Evolutionary conservation across 2,888 invertebrate species (phyloP).

Genomic region (Hydraecia micacea): DNA sequence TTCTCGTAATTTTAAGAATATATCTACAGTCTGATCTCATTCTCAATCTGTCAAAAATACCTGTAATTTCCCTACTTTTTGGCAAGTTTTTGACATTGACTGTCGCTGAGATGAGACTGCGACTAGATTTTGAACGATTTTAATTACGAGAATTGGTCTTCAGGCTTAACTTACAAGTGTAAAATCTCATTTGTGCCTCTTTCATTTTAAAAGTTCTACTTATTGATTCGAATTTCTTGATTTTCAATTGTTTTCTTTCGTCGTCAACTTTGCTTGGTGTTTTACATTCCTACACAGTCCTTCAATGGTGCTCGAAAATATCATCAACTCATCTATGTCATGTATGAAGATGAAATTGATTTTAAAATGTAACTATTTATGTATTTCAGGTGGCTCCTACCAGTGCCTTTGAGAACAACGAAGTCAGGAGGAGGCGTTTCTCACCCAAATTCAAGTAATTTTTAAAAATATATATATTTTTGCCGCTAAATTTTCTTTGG

Average conservation of each 20-base stretch:
- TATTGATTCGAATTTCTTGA: background rate
- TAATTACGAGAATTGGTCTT: too few species aligned
- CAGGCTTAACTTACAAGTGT: background rate
- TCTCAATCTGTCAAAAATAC: too few species aligned
- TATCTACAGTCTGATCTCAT: too few species aligned
- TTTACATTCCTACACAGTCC: background rate
- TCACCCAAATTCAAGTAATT: slow-evolving; percentile 85
- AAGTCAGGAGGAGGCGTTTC: slow-evolving; percentile 82
- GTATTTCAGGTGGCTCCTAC: slow-evolving; percentile 53
- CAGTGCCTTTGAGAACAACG: slow-evolving; percentile 74
- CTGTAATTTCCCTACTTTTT: too few species aligned
- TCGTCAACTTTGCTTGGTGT: background rate
- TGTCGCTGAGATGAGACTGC: too few species aligned
- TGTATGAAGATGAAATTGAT: background rate
- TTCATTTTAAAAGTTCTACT: background rate
- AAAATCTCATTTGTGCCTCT: background rate
- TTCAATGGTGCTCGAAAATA: background rate
- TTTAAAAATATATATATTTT: background rate
- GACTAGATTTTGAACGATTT: too few species aligned
- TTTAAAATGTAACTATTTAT: background rate
- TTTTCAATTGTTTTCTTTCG: background rate
- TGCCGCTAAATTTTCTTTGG: background rate
- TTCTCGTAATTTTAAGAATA: too few species aligned
- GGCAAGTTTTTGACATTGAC: too few species aligned
- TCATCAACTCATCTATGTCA: background rate